phyloP scores from a whole-genome alignment of 2,888 invertebrate species.

The Liopterus haemorrhoidalis region DNA sequence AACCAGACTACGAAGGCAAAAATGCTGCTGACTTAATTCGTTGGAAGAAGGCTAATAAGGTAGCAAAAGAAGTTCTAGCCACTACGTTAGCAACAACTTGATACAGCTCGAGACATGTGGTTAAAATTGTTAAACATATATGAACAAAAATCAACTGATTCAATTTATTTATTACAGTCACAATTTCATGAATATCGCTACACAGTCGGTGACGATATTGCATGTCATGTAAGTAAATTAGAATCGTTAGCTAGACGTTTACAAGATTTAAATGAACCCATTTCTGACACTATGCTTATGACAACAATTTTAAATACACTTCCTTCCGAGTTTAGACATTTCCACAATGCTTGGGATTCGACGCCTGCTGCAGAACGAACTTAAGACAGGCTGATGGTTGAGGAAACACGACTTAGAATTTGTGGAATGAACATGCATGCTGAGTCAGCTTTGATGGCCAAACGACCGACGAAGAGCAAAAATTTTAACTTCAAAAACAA shows the following conservation, averaged over 20 bases:
- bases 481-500: no score
- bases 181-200: constrained; percentile 17
- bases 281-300: constrained; percentile 19
- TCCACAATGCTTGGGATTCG: constrained; percentile 25
- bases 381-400: constrained; percentile 17
- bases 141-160: constrained; percentile 11
- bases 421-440: constrained; percentile 1
- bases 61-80: no score
- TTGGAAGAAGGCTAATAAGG: constrained; percentile 12
- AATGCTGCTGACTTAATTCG: constrained; percentile 3
- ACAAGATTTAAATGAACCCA: constrained; percentile 9
- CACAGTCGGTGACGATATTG: constrained; percentile 15
- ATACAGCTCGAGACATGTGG: constrained; percentile 23
- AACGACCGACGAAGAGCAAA: no score
- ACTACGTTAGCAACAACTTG: constrained; percentile 20
- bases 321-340: constrained; percentile 19
- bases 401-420: constrained; percentile 17
- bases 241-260: constrained; percentile 12
- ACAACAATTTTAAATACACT: constrained; percentile 19
- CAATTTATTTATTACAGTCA: constrained; percentile 15
- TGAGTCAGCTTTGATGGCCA: no score
- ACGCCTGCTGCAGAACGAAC: constrained; percentile 13
- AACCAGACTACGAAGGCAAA: background rate
- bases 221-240: constrained; percentile 14
- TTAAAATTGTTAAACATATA: constrained; percentile 16